Conservation (phyloP, 2,797 vertebrate genomes). For the Malurus splendens region DNA sequence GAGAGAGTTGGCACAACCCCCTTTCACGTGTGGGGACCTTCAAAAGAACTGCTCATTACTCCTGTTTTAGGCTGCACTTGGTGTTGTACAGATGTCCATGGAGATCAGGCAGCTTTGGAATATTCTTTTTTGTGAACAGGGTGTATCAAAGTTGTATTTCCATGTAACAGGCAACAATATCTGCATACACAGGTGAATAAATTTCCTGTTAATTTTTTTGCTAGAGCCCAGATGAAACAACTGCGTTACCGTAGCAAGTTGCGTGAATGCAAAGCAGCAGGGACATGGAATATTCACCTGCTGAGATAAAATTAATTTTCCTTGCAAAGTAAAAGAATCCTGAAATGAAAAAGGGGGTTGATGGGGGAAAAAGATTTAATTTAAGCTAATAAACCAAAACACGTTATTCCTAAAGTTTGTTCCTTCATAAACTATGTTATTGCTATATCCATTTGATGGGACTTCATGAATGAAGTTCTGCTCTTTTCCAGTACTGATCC, state of each 20-base stretch:
- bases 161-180: neutral
- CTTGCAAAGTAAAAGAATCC: neutral
- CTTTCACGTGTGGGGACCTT: neutral
- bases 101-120: neutral
- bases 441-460: neutral
- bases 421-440: neutral
- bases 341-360: neutral
- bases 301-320: neutral
- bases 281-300: neutral
- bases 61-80: neutral
- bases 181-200: neutral
- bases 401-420: neutral
- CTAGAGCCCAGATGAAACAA: neutral
- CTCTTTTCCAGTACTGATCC: neutral
- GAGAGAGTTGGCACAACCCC: neutral
- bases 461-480: neutral
- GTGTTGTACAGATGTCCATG: neutral
- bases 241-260: neutral
- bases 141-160: neutral
- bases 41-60: constrained; percentile 26
- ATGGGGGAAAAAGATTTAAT: neutral
- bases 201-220: neutral
- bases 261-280: neutral
- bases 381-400: neutral
- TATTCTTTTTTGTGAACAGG: neutral